Percentiles rank a stretch among this genome's conserved stretches.
Evolutionary conservation across 2,113 vertebrate species (phyloP).

Genomic region (Anoura caudifer): DNA sequence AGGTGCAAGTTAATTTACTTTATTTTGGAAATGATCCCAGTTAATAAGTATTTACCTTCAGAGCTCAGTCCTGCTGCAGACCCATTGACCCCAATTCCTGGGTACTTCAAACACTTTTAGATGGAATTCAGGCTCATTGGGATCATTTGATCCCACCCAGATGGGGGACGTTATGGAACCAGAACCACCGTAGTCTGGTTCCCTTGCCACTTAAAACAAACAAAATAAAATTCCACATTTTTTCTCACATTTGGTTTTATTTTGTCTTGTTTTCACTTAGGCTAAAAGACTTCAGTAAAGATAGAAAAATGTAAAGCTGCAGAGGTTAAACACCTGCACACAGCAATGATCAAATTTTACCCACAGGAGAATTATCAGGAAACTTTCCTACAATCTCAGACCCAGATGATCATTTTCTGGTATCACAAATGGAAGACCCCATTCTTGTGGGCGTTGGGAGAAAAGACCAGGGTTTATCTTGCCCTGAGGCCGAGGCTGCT

Average conservation of each 20-base stretch:
- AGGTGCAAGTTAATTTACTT: slow-evolving; percentile 2
- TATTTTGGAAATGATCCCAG: slow-evolving; percentile 14
- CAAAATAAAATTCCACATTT: neutral
- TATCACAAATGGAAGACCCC: neutral
- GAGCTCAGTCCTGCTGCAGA: neutral
- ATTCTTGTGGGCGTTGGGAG: neutral
- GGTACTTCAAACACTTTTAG: neutral
- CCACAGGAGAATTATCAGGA: neutral
- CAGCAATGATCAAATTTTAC: neutral
- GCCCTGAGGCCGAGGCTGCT: neutral
- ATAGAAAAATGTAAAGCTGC: neutral
- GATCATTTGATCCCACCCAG: neutral
- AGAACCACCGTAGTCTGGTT: neutral
- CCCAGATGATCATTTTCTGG: neutral
- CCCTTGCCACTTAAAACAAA: slow-evolving; percentile 13
- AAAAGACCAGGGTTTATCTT: neutral
- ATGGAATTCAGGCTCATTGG: neutral
- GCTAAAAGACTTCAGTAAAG: neutral
- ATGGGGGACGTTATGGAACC: neutral
- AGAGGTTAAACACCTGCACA: neutral
- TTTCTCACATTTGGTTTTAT: neutral
- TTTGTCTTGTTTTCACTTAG: slow-evolving; percentile 13
- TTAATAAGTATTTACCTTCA: slow-evolving; percentile 24
- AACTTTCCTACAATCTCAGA: neutral
- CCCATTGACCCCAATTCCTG: neutral